Evolutionary conservation across 2,797 vertebrate genomes (phyloP), one percentile per base, ranked within the genome.

Genomic region (Apogon hyalosoma): DNA sequence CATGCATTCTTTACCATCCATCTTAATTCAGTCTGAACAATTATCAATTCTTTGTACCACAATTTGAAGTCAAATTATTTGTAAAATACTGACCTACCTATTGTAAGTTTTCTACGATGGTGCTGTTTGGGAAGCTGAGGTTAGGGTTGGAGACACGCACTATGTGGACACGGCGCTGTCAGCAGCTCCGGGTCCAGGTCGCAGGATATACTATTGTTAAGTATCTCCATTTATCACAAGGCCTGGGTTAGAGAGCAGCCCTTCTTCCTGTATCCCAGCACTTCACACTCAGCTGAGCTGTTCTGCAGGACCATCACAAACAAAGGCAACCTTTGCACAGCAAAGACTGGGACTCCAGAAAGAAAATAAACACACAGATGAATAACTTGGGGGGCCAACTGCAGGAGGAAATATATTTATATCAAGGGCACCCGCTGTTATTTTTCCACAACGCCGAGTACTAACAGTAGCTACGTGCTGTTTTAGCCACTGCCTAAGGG

Each of bases 181-280:
- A 96, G 95, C 95, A 94, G 87, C 77, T 84, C 69, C 74, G 69
- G 84, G 81, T 86, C 85, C 88, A 63, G 83, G 79, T 93, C 79
- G 92, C 94, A 96, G 96, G 97, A 98, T 96, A 94, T 88, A 90
- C 95, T 95, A 97, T 97, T 97, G 97, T 97, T 97, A 95, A 95
- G 92, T 93, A 93, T 92, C 94, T 94, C 95, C 94, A 97, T 97
- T 97, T 96, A 97, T 98, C 90, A 94, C 94, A 88, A 76, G 90
- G 66, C 79, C 80, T 87, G 90, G 96, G 95, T 95, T 94, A 95
- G 85, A 89, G 96, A 95, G 93, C 92, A 94, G 89, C 91, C 87
- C 80, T 52, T 82, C 91, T 93, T 94, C 93, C 94, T 91, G 91
- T 88, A 90, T 88, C 90, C 83, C 91, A 87, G 82, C 89, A 93